Percentiles rank a stretch among this genome's conserved stretches.
Evolutionary conservation across 1,140 invertebrate genomes (phyloP).

Genomic region (Coptotermes formosanus): DNA sequence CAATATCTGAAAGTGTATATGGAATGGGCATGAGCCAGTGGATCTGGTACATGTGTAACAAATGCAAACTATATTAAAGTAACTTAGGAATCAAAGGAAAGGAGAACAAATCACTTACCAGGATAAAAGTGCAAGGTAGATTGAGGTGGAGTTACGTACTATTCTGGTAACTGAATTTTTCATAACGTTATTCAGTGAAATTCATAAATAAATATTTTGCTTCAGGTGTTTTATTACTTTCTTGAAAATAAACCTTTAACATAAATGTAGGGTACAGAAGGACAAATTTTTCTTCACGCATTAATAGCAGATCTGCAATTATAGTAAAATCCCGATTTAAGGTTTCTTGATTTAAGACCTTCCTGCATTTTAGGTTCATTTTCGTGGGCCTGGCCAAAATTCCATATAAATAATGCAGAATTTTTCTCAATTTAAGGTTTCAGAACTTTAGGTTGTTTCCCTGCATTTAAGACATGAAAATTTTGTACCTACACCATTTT

Average conservation of each 20-base stretch:
- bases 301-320: no score
- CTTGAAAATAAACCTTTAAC: background rate
- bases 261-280: background rate
- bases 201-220: slow-evolving; percentile 6
- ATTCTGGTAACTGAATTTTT: background rate
- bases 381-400: no score
- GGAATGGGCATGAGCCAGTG: background rate
- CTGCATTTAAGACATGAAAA: no score
- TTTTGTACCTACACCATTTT: no score
- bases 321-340: no score
- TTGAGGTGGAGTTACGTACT: background rate
- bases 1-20: background rate
- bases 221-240: background rate
- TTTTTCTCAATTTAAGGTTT: no score
- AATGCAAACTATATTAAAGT: background rate
- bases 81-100: background rate
- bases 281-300: background rate
- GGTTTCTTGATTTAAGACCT: no score
- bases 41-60: background rate
- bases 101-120: background rate
- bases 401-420: no score
- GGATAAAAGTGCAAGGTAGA: background rate
- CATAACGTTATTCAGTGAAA: background rate
- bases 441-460: no score
- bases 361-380: no score